phyloP scores from a whole-genome alignment of 2,888 invertebrate species.

The Acleris laterana region DNA sequence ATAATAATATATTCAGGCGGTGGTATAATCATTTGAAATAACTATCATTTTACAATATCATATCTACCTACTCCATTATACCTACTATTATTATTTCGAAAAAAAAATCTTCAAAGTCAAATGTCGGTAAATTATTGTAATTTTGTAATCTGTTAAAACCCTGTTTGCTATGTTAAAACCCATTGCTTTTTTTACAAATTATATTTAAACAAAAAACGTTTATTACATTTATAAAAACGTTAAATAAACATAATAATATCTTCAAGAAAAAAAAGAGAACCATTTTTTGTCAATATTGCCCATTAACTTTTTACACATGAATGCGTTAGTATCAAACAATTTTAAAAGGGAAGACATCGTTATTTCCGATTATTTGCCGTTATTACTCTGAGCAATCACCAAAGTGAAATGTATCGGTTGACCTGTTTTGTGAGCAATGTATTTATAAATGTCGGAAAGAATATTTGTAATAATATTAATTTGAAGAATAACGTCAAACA shows the following conservation, averaged over 20 bases:
- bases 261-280: conserved; percentile 46
- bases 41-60: no score
- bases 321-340: conserved; percentile 57
- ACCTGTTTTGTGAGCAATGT: conserved; percentile 47
- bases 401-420: conserved; percentile 56
- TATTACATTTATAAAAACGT: conserved; percentile 9
- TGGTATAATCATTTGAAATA: no score
- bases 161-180: no score
- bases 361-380: conserved; percentile 67
- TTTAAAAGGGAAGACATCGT: conserved; percentile 60
- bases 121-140: no score
- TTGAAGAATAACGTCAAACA: neutral
- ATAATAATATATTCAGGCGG: no score
- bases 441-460: neutral
- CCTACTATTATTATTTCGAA: no score
- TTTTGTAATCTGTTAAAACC: no score
- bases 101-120: no score
- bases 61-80: no score
- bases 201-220: neutral
- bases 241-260: conserved; percentile 23
- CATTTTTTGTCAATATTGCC: conserved; percentile 58
- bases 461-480: neutral
- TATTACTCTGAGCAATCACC: conserved; percentile 58
- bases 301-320: conserved; percentile 56
- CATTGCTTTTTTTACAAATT: no score